Evolutionary conservation across 2,113 vertebrate species (phyloP), one percentile per base, ranked within the genome.

Genomic region (Lethenteron camtschaticum): DNA sequence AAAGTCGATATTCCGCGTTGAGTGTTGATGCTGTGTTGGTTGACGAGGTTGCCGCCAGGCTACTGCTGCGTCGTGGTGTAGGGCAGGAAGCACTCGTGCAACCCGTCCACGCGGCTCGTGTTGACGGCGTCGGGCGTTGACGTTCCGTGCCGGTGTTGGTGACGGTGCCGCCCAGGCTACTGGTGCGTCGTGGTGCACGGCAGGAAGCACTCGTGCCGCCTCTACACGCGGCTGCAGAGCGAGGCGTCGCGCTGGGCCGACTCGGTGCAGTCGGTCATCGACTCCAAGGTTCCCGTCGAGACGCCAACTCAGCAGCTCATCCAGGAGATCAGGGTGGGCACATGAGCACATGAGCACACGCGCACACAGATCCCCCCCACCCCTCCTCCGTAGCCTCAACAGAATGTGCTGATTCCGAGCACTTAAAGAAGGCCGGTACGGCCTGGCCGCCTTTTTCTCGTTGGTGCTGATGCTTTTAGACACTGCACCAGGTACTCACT

Each of bases 251-350:
- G 90, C 58, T 99, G 94, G 94, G 81, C 90, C 72, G 86, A 78
- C 57, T 83, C 94, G 73, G 76, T 99, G 73, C 94, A 99, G 77
- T 95, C 88, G 0, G 89, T 94, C 76, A 96, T 94, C 0, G 90
- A 96, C 75, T 83, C 83, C 77, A 96, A 96, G 75, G 87, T 85
- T 0, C 87, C 89, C 0, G 88, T 95, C 1, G 90, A 96, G 73
- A 96, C 94, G 8, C 90, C 89, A 41, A 99, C 94, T 1, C 90
- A 96, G 80, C 92, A 90, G 68, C 89, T 99, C 55, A 85, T 99
- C 76, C 92, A 87, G 70, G 90, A 94, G 77, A 90, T 99, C 76
- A 91, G 89, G 89, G 94, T 96, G 56, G 13, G 56, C 63, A 59
- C 56, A 55, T 10, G 12, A 55, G 10, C 16, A 20, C 20, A 69